Evolutionary conservation across 2,888 invertebrate genomes (phyloP), one percentile per base, ranked within the genome.

Genomic region (Aspidapion aeneum): DNA sequence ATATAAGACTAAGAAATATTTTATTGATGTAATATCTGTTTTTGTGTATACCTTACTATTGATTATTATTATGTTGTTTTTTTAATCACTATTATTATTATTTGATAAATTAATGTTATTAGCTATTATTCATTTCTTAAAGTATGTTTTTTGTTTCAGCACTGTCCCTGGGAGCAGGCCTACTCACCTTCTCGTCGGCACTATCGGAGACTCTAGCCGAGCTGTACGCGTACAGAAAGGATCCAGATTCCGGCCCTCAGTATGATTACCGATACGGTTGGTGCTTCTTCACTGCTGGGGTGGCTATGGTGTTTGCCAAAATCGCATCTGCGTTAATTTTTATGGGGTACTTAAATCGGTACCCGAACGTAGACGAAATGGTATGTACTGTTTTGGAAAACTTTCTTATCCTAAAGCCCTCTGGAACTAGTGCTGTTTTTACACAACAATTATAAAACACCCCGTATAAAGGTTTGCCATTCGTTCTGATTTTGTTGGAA

Each of bases 331-430:
- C 85, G 17, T 78, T 86, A 66, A 83, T 84, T 58, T 82, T 86
- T 65, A 82, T 84, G 2, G 85, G 85, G 64, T 86, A 86, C 75
- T 80, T 86, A 73, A 82, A 84, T 65, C 79, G 85, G 63, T 86
- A 86, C 74, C 82, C 85, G 12, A 83, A 84, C 1, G 84, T 85
- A 18, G 85, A 86, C 72, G 85, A 85, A 73, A 86, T 86, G 86
- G 86, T 85, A 78, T 72, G 73, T 63, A 21, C 19, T 50, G 21
- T n/a, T 35, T n/a, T n/a, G n/a, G n/a, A n/a, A n/a, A n/a, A n/a
- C n/a, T n/a, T n/a, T n/a, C n/a, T n/a, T 19, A n/a, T n/a, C n/a
- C n/a, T n/a, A n/a, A n/a, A n/a, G n/a, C n/a, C n/a, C n/a, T n/a
- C n/a, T n/a, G n/a, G n/a, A n/a, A n/a, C n/a, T n/a, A n/a, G n/a